Percentiles rank a stretch among this genome's conserved stretches.
These are phyloP conservation scores for Mongoloraphidia duomilia DNA, from an alignment of 2,888 invertebrate species.

Conservation along the genomic window DNA sequence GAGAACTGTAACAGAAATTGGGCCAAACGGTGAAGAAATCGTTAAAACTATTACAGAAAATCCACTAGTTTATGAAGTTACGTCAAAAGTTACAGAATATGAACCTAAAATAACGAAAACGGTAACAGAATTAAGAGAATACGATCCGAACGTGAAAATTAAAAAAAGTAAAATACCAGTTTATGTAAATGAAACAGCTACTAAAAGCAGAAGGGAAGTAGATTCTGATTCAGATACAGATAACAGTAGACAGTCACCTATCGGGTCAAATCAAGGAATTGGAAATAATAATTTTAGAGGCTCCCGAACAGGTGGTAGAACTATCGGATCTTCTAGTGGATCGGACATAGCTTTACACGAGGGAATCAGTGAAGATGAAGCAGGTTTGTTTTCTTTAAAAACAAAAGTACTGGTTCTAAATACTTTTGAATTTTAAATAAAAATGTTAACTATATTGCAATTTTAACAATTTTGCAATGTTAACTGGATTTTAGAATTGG, in stretches of 20 bases:
- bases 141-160: not conserved
- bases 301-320: slow-evolving; percentile 22
- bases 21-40: not conserved
- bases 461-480: no score
- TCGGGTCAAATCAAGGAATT: slow-evolving; percentile 22
- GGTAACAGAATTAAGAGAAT: not conserved
- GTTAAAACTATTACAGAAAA: not conserved
- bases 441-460: not conserved
- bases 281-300: slow-evolving; percentile 23
- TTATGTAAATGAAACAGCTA: slow-evolving; percentile 25
- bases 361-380: slow-evolving; percentile 44
- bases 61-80: not conserved
- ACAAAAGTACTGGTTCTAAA: not conserved
- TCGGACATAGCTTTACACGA: slow-evolving; percentile 49
- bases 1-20: not conserved
- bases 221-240: slow-evolving; percentile 34
- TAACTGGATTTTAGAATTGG: no score
- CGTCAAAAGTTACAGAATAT: slow-evolving; percentile 1
- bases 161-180: slow-evolving; percentile 33
- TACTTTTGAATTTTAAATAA: not conserved
- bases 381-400: slow-evolving; percentile 32
- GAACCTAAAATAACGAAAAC: not conserved
- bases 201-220: slow-evolving; percentile 7
- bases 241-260: slow-evolving; percentile 22
- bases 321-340: slow-evolving; percentile 45